These are phyloP conservation scores for Eolophus roseicapilla DNA, from an alignment of 2,113 vertebrate genomes.

Conservation along the genomic window DNA sequence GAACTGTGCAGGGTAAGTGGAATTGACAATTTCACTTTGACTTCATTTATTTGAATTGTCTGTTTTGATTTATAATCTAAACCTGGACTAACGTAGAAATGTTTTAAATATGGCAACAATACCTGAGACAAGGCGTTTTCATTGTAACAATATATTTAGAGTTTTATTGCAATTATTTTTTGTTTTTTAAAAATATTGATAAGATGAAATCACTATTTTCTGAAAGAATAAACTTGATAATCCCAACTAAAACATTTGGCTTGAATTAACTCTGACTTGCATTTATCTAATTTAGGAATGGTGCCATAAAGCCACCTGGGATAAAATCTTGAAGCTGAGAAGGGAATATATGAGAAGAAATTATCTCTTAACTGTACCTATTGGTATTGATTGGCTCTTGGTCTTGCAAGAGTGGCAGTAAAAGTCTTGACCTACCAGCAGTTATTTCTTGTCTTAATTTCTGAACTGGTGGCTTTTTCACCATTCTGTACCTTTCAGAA, in stretches of 20 bases:
- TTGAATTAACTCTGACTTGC: conserved; percentile 11
- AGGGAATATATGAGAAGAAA: not conserved
- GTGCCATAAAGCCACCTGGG: not conserved
- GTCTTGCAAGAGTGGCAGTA: not conserved
- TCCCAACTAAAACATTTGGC: not conserved
- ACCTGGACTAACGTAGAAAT: not conserved
- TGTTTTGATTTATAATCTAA: conserved; percentile 17
- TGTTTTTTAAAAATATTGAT: not conserved
- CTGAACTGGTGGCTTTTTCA: not conserved
- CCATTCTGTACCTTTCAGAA: not conserved
- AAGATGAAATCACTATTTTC: conserved; percentile 16
- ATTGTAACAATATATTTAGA: not conserved
- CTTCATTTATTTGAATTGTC: not conserved
- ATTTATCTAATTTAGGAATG: not conserved
- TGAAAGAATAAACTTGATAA: not conserved
- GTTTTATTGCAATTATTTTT: not conserved
- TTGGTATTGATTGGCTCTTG: not conserved
- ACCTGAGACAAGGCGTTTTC: not conserved
- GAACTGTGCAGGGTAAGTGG: not conserved
- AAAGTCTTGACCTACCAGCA: not conserved
- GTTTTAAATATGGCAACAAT: not conserved
- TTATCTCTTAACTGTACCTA: not conserved
- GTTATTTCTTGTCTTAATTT: not conserved
- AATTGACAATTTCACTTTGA: conserved; percentile 4
- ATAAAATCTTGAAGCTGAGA: not conserved